Percentiles rank a stretch among this genome's conserved stretches.
Evolutionary conservation across 2,113 vertebrate genomes (phyloP).

Genomic region (Gila orcuttii): DNA sequence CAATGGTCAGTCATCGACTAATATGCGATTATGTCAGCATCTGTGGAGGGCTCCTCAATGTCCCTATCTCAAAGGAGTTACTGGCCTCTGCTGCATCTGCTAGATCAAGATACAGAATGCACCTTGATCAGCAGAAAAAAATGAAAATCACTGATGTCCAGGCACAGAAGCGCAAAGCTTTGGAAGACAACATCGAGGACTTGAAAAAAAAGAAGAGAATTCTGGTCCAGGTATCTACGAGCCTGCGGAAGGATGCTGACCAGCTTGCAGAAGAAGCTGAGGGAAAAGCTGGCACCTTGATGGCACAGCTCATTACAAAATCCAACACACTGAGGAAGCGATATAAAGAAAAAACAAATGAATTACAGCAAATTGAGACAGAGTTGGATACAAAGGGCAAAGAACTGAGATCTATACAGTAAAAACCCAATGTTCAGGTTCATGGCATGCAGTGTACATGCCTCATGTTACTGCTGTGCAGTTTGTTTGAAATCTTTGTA

Average conservation of each 20-base stretch:
- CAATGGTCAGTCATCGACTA: not conserved
- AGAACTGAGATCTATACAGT: not conserved
- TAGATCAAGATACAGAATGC: constrained; percentile 41
- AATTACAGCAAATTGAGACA: not conserved
- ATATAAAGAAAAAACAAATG: constrained; percentile 43
- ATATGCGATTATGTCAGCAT: not conserved
- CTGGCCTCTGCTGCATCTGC: constrained; percentile 42
- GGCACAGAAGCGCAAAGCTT: constrained; percentile 31
- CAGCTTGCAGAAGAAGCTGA: constrained; percentile 48
- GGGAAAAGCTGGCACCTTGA: constrained; percentile 48
- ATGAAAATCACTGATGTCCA: constrained; percentile 42
- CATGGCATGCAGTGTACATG: too few relatives aligned
- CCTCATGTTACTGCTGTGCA: too few relatives aligned
- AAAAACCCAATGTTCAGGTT: too few relatives aligned
- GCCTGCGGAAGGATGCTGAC: constrained; percentile 38
- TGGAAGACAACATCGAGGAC: constrained; percentile 32
- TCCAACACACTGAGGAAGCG: constrained; percentile 39
- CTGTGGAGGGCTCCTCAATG: too few relatives aligned
- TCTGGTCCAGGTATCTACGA: constrained; percentile 31
- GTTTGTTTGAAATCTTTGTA: too few relatives aligned
- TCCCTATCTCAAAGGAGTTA: constrained; percentile 42
- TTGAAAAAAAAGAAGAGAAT: not conserved
- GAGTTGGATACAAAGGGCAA: not conserved
- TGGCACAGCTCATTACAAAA: constrained; percentile 52
- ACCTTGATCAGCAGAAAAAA: constrained; percentile 38